Evolutionary conservation across 2,888 invertebrate species (phyloP).

Genomic region (Phalera bucephala): DNA sequence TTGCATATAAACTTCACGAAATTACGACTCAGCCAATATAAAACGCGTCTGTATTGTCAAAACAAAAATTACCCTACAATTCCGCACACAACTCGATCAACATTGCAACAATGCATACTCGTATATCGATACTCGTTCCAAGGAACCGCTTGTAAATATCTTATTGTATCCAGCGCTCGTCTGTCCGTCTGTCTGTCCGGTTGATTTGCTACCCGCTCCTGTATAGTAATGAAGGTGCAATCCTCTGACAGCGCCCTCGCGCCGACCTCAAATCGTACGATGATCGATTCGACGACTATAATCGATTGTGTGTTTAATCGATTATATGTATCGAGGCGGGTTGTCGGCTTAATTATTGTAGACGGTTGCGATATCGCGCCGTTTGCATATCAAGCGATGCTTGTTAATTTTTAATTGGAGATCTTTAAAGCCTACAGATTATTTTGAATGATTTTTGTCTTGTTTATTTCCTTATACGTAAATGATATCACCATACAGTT

Average conservation of each 20-base stretch:
- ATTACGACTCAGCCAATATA: slow-evolving; percentile 16
- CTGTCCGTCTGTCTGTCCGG: slow-evolving; percentile 61
- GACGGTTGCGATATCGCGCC: slow-evolving; percentile 33
- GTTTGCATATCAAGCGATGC: slow-evolving; percentile 29
- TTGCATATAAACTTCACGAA: not conserved
- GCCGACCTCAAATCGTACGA: slow-evolving; percentile 48
- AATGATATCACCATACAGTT: too few species aligned
- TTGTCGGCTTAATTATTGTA: slow-evolving; percentile 51
- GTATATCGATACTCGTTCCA: slow-evolving; percentile 44
- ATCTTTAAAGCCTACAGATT: not conserved
- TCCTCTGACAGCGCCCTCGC: slow-evolving; percentile 54
- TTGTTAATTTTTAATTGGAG: slow-evolving; percentile 9
- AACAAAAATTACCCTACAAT: slow-evolving; percentile 51
- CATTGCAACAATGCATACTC: slow-evolving; percentile 41
- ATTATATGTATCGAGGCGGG: slow-evolving; percentile 43
- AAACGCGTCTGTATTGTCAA: slow-evolving; percentile 41
- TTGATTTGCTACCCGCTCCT: slow-evolving; percentile 69
- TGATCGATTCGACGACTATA: slow-evolving; percentile 64
- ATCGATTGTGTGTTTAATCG: slow-evolving; percentile 52
- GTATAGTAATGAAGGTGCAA: slow-evolving; percentile 73
- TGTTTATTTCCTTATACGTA: too few species aligned
- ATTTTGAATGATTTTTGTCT: too few species aligned
- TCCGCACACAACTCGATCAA: slow-evolving; percentile 33
- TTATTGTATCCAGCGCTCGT: slow-evolving; percentile 63
- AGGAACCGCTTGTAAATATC: slow-evolving; percentile 62